phyloP scores from a whole-genome alignment of 1,140 invertebrate genomes.

The Drosophila malerkotliana region DNA sequence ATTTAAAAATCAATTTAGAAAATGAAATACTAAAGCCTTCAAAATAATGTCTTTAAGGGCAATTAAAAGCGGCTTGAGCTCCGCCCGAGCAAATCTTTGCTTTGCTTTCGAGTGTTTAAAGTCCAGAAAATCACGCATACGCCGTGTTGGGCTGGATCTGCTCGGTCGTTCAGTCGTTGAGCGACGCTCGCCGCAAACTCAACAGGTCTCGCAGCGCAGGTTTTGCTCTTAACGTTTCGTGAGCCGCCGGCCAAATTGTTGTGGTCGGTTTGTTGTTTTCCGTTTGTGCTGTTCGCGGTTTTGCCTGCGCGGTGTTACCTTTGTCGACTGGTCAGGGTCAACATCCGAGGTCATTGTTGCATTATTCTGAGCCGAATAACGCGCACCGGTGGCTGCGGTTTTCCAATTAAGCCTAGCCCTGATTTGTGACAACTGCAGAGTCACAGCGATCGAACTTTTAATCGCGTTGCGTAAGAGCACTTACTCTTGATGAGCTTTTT shows the following conservation, averaged over 20 bases:
- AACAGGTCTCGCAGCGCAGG: slow-evolving; percentile 49
- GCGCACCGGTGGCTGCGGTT: slow-evolving; percentile 15
- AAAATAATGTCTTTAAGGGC: not conserved
- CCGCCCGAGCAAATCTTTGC: slow-evolving; percentile 13
- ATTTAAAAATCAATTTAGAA: not conserved
- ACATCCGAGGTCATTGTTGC: slow-evolving; percentile 37
- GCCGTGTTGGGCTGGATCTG: slow-evolving; percentile 37
- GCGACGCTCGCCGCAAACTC: slow-evolving; percentile 50
- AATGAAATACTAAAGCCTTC: not conserved
- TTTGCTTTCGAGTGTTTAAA: slow-evolving; percentile 49
- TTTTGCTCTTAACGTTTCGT: slow-evolving; percentile 19
- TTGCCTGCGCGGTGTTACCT: slow-evolving; percentile 1
- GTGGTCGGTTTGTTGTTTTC: slow-evolving; percentile 42
- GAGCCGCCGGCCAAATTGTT: slow-evolving; percentile 41
- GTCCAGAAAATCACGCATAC: slow-evolving; percentile 59
- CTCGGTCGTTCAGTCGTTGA: slow-evolving; percentile 46
- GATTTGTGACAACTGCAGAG: slow-evolving; percentile 47
- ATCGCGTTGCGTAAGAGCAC: slow-evolving; percentile 21
- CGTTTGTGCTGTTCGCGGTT: slow-evolving; percentile 34
- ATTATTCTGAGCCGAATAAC: slow-evolving; percentile 10
- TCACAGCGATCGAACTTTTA: slow-evolving; percentile 10
- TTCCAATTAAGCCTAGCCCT: slow-evolving; percentile 16
- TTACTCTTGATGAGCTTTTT: slow-evolving; percentile 4
- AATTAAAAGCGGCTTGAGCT: not conserved
- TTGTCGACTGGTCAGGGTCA: slow-evolving; percentile 33